Base-by-base conservation (phyloP, 2,888 invertebrate species). In the Cyclophora punctaria region DNA sequence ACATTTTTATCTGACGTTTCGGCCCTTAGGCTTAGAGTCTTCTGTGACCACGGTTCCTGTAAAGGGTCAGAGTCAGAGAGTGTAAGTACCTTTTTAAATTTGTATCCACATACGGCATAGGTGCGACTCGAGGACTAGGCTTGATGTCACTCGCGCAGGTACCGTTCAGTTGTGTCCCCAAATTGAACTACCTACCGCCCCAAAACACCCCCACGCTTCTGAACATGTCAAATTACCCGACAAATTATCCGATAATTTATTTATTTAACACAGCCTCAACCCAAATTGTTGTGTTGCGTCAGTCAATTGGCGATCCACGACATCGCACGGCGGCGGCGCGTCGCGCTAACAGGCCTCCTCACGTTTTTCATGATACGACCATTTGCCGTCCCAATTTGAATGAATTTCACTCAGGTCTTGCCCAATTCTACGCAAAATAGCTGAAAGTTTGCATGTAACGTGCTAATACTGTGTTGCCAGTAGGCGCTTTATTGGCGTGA, bases 271-370 rank as follows among this genome's bases (percentile, higher is more conserved):
- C 56, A 58, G 55, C 60, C 55, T 59, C 64, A 58, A 64, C 58
- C 56, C 49, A 58, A 59, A 67, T 65, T 65, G 62, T 67, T 66
- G 66, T 48, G 65, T 67, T 63, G 51, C 62, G 64, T 64, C 57
- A 63, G 46, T 57, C 60, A 69, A 73, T 72, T 71, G 66, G 49
- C 44, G 34, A 42, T 44, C 58, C 74, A 73, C 74, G 73, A 63
- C 42, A 48, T 44, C 52, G 47, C 53, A 52, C 52, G 52, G 58
- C 48, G 55, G 53, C 52, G 52, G 58, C 47, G 47, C 50, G 51
- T 54, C 50, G 51, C 54, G 65, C 66, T 67, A 69, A 71, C 63
- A 54, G 56, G 42, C 37, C 20, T 20, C 46, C 52, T 64, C 72
- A 72, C 72, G 72, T 57, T 62, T 64, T 71, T 65, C 70, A 70